Conservation (phyloP, 2,797 vertebrate genomes). For the Anguilla anguilla region DNA sequence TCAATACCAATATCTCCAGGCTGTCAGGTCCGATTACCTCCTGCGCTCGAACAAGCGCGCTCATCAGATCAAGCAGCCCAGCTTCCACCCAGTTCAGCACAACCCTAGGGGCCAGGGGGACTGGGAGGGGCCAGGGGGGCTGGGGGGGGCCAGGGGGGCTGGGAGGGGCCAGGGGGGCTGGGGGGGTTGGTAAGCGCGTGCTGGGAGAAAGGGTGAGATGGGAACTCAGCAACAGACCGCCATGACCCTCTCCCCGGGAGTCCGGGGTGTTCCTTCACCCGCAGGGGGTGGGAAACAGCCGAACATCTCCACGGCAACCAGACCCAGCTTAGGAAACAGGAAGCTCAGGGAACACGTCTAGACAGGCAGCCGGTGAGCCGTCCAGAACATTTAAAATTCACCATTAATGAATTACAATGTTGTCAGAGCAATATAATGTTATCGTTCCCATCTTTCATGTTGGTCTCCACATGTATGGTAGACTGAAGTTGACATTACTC, state of each 20-base stretch:
- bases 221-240: neutral
- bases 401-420: neutral
- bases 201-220: neutral
- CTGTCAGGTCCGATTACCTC: slow-evolving; percentile 26
- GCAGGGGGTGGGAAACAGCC: neutral
- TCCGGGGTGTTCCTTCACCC: too few species aligned
- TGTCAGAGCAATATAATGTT: neutral
- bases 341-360: neutral
- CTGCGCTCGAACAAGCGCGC: slow-evolving; percentile 1
- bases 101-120: neutral
- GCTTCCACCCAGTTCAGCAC: slow-evolving; percentile 19
- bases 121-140: neutral
- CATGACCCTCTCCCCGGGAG: neutral
- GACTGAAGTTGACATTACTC: neutral
- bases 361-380: neutral
- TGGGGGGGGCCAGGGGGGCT: neutral
- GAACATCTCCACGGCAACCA: neutral
- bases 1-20: slow-evolving; percentile 30
- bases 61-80: slow-evolving; percentile 6
- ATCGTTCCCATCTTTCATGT: neutral
- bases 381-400: neutral
- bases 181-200: neutral
- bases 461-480: neutral
- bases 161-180: neutral
- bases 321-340: neutral